These are phyloP conservation scores for Drepanosiphum platanoidis DNA, from an alignment of 2,888 invertebrate genomes.

Conservation along the genomic window DNA sequence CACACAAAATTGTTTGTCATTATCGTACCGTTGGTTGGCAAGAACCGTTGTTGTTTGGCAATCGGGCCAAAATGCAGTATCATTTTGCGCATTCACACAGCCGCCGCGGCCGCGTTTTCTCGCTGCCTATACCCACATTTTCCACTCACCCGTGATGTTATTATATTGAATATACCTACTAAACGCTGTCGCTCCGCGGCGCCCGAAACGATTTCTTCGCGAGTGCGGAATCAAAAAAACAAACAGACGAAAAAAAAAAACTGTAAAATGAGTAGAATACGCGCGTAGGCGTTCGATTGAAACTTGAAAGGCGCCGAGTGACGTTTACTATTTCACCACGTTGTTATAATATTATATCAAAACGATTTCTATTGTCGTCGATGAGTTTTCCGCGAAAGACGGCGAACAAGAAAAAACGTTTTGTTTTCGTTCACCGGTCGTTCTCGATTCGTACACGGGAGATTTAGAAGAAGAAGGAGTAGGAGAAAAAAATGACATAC, in stretches of 20 bases:
- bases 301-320: background rate
- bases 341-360: no score
- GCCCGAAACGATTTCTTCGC: background rate
- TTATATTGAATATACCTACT: background rate
- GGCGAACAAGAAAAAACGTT: background rate
- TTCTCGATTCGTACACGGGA: no score
- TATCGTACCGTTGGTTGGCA: slow-evolving; percentile 56
- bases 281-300: background rate
- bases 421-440: no score
- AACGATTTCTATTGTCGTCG: no score
- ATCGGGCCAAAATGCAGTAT: slow-evolving; percentile 54
- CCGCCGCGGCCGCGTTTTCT: background rate
- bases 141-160: background rate
- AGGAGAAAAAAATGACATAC: no score
- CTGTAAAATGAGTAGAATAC: no score
- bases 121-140: background rate
- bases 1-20: slow-evolving; percentile 34
- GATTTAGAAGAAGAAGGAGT: no score
- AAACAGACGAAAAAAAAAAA: background rate
- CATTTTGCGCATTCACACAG: slow-evolving; percentile 38
- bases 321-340: background rate
- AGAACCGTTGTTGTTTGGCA: slow-evolving; percentile 51
- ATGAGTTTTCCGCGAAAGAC: background rate
- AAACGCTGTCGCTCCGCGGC: background rate
- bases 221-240: background rate